Evolutionary conservation across 2,113 vertebrate species (phyloP), one percentile per base, ranked within the genome.

Genomic region (Arvicanthis niloticus): DNA sequence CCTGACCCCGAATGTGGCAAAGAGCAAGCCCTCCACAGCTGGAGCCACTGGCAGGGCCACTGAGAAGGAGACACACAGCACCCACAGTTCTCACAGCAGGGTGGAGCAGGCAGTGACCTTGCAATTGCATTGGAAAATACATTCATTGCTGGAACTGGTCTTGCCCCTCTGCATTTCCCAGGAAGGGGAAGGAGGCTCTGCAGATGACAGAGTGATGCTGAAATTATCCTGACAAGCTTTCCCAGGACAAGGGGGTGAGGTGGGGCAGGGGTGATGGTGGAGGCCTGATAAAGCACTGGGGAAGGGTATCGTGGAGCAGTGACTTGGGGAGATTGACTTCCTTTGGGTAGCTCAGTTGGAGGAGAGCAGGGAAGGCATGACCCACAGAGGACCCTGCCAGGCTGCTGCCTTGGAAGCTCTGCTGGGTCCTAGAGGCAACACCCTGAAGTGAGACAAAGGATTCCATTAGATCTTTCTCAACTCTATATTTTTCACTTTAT

Each of bases 191-290:
- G 89, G 17, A 19, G 17, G 11, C 75, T 90, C 29, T 45, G 17
- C 8, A 51, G 24, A 6, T 24, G 56, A 78, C 51, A 40, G 29
- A 88, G 3, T 26, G 40, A 42, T 31, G 19, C 48, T 60, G 45
- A 24, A 65, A 53, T 17, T 10, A 22, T 77, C 81, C 37, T 34
- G 24, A 72, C 48, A 31, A 73, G 37, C n/a, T 3, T 22, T 51
- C 11, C 17, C 0, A 1, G 1, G 42, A 91, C 24, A 8, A 58
- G 48, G 13, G 48, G 19, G 8, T 4, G 2, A 2, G 45, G 77
- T 15, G 13, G 56, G 78, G 60, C 6, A 3, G 4, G 12, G 48
- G 78, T 22, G n/a, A 3, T 0, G 29, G 26, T 11, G 11, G 19
- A 31, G 29, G 4, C 2, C 1, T 34, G 51, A 7, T 16, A 56